Conservation (phyloP, 2,888 invertebrate species). For the Agrotis segetum region DNA sequence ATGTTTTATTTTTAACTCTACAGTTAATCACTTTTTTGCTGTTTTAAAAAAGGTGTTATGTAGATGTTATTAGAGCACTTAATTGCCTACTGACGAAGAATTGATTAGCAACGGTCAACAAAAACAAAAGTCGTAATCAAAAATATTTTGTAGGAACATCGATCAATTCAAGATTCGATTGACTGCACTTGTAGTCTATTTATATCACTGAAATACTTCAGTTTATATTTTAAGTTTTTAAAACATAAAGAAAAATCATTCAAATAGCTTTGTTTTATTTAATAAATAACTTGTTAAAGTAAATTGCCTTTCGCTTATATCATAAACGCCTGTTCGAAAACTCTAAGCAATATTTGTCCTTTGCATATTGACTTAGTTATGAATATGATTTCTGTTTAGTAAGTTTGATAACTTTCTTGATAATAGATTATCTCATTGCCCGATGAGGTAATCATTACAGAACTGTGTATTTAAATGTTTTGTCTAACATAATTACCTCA, state of each 20-base stretch:
- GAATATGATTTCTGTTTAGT: not conserved
- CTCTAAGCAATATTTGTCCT: constrained; percentile 50
- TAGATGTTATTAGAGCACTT: not conserved
- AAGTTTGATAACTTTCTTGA: not conserved
- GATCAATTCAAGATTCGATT: not conserved
- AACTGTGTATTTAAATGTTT: not conserved
- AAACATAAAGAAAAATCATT: too few species aligned
- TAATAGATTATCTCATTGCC: not conserved
- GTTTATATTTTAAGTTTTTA: too few species aligned
- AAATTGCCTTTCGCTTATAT: not conserved
- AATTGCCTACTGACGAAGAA: not conserved
- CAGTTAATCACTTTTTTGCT: not conserved
- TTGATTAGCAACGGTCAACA: constrained; percentile 33
- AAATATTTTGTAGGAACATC: constrained; percentile 14
- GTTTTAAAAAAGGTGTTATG: not conserved
- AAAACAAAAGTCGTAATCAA: constrained; percentile 16
- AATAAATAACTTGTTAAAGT: not conserved
- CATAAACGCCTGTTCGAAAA: constrained; percentile 55
- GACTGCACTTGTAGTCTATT: too few species aligned
- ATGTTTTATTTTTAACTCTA: too few species aligned
- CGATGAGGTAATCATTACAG: too few species aligned
- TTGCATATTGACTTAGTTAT: constrained; percentile 25
- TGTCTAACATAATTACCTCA: too few species aligned
- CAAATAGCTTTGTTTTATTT: not conserved
- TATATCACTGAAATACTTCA: too few species aligned